phyloP scores from a whole-genome alignment of 2,888 invertebrate species.

The Melanotus villosus region DNA sequence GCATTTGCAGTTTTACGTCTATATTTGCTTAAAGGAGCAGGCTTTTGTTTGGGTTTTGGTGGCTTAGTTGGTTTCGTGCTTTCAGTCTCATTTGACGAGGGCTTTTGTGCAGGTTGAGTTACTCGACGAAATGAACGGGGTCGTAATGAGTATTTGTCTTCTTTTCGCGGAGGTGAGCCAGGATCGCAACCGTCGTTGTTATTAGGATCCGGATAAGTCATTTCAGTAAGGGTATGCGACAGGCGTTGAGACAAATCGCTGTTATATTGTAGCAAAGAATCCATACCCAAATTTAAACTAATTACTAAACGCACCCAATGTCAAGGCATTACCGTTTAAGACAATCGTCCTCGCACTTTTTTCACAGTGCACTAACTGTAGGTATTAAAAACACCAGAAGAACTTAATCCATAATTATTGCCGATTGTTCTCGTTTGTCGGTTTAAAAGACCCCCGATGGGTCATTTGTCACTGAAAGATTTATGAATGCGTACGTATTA shows the following conservation, averaged over 20 bases:
- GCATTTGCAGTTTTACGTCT: slow-evolving; percentile 92
- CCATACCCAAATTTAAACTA: slow-evolving; percentile 51
- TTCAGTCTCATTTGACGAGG: slow-evolving; percentile 38
- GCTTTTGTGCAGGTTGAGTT: slow-evolving; percentile 65
- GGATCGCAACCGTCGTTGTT: slow-evolving; percentile 63
- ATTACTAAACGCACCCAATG: slow-evolving; percentile 26
- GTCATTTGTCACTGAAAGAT: slow-evolving; percentile 35
- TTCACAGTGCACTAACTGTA: slow-evolving; percentile 13
- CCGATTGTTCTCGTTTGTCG: slow-evolving; percentile 32
- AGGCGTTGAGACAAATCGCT: slow-evolving; percentile 42
- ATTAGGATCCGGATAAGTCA: slow-evolving; percentile 63
- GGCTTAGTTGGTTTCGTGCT: slow-evolving; percentile 51
- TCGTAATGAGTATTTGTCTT: slow-evolving; percentile 78
- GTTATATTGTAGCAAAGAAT: slow-evolving; percentile 58
- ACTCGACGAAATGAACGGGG: slow-evolving; percentile 76
- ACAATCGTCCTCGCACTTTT: slow-evolving; percentile 30
- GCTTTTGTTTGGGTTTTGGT: slow-evolving; percentile 73
- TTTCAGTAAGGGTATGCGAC: slow-evolving; percentile 45
- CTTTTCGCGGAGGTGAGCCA: slow-evolving; percentile 54
- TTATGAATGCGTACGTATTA: slow-evolving; percentile 32
- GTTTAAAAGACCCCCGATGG: slow-evolving; percentile 22
- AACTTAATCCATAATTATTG: slow-evolving; percentile 20
- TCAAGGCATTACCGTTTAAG: slow-evolving; percentile 26
- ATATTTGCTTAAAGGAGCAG: slow-evolving; percentile 89
- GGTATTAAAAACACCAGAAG: not conserved